Conservation (phyloP, 2,888 invertebrate species). For the Cyaniris semiargus region DNA sequence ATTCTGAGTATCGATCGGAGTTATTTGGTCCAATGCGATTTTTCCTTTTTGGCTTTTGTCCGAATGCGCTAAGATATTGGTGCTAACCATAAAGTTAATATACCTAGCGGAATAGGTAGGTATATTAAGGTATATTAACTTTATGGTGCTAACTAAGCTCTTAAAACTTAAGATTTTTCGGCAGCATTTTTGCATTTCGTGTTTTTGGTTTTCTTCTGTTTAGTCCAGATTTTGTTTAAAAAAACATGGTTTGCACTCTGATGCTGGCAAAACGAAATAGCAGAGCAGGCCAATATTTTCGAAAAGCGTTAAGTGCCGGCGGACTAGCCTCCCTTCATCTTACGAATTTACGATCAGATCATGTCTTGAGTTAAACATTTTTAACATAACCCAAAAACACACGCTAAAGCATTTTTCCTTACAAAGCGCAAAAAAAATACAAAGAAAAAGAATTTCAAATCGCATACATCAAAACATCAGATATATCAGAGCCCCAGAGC, state of each 20-base stretch:
- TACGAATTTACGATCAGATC: too few relatives aligned
- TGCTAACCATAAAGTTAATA: too few relatives aligned
- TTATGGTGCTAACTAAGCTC: background rate
- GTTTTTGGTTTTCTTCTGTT: background rate
- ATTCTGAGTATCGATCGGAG: slow-evolving; percentile 18
- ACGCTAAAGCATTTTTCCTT: too few relatives aligned
- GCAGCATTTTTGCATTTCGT: background rate
- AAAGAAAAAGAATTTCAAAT: background rate
- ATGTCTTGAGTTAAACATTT: too few relatives aligned
- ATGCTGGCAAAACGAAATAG: too few relatives aligned
- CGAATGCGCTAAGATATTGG: background rate
- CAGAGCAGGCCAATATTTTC: too few relatives aligned
- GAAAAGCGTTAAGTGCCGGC: too few relatives aligned
- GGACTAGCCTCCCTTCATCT: too few relatives aligned
- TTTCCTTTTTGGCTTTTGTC: slow-evolving; percentile 7
- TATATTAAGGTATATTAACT: too few relatives aligned
- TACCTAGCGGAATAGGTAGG: too few relatives aligned
- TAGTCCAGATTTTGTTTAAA: background rate
- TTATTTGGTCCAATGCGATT: slow-evolving; percentile 13
- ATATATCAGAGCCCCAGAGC: background rate
- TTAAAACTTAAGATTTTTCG: background rate
- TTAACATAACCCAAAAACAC: too few relatives aligned
- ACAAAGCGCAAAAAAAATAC: too few relatives aligned
- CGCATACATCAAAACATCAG: background rate
- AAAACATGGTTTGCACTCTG: background rate